Percentiles rank a stretch among this genome's conserved stretches.
These are phyloP conservation scores for Nannospalax galili DNA, from an alignment of 2,113 vertebrate species.

Conservation along the genomic window DNA sequence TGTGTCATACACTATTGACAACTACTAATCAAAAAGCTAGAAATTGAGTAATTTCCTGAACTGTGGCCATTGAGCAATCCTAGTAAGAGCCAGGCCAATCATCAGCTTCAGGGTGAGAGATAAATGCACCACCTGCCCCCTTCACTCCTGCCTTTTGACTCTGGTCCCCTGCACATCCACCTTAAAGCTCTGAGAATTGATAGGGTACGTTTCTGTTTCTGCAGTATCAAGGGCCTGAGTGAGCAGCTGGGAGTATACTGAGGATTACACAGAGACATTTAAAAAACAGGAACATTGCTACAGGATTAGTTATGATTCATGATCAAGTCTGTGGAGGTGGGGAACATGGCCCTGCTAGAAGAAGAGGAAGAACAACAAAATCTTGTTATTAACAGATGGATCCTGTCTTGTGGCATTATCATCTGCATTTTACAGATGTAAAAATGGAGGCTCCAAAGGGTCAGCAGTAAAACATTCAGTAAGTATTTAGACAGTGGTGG, in stretches of 20 bases:
- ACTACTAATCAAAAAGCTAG: not conserved
- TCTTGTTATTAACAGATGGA: no score
- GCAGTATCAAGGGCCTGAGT: not conserved
- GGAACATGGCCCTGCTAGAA: not conserved
- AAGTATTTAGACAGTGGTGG: accelerated
- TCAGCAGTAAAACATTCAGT: not conserved
- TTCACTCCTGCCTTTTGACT: not conserved
- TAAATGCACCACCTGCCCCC: not conserved
- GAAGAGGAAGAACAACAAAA: no score
- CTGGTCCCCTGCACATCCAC: accelerated
- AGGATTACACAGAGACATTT: not conserved
- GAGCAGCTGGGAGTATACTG: not conserved
- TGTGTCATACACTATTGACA: not conserved
- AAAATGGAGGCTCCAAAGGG: no score
- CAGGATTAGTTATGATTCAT: not conserved
- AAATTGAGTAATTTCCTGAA: not conserved
- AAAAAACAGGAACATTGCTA: not conserved
- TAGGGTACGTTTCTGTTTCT: not conserved
- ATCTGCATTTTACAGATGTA: not conserved
- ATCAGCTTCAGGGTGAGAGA: not conserved
- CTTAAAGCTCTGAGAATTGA: not conserved
- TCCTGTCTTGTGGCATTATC: accelerated
- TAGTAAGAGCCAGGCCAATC: no score
- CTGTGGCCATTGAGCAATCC: no score
- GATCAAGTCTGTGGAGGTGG: not conserved